A percentile compares a stretch with the other conserved stretches of the same genome.
phyloP scores from a whole-genome alignment of 1,140 invertebrate species.

The Neelides sp. region DNA sequence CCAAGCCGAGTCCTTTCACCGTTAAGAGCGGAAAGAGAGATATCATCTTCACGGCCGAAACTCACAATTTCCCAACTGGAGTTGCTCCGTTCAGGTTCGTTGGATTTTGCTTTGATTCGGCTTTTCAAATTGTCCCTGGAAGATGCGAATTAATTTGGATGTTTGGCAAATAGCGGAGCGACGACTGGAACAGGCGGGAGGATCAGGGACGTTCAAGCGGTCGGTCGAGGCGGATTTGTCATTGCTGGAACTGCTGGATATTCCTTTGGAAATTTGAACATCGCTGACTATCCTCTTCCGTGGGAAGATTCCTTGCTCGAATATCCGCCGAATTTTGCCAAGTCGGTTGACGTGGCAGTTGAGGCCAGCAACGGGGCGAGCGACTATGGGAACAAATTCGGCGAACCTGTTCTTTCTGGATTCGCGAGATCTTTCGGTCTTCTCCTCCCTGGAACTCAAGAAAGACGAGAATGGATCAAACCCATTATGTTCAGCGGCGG shows the following conservation, averaged over 20 bases:
- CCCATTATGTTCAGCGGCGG: slow-evolving; percentile 98
- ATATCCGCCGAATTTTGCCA: slow-evolving; percentile 83
- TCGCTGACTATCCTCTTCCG: slow-evolving; percentile 72
- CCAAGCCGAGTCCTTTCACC: slow-evolving; percentile 50
- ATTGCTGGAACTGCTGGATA: slow-evolving; percentile 95
- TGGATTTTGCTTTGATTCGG: not conserved
- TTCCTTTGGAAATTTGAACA: slow-evolving; percentile 79
- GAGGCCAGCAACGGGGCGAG: slow-evolving; percentile 96
- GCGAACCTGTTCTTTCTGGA: slow-evolving; percentile 82
- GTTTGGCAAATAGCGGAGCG: slow-evolving; percentile 74
- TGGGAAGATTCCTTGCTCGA: slow-evolving; percentile 67
- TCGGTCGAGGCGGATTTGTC: slow-evolving; percentile 78
- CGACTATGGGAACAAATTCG: slow-evolving; percentile 99
- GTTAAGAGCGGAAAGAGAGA: slow-evolving; percentile 53
- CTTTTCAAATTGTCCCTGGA: too few species aligned
- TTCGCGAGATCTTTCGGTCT: slow-evolving; percentile 85
- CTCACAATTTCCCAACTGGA: slow-evolving; percentile 97
- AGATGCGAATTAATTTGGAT: slow-evolving; percentile 37
- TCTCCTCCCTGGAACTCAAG: slow-evolving; percentile 40
- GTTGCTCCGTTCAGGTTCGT: slow-evolving; percentile 63
- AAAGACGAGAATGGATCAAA: slow-evolving; percentile 85
- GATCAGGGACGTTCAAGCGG: slow-evolving; percentile 85
- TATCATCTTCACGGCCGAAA: slow-evolving; percentile 97
- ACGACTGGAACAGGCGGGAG: slow-evolving; percentile 92
- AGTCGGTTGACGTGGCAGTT: slow-evolving; percentile 71